Conservation (phyloP, 2,113 vertebrate species). For the Seriola aureovittata region DNA sequence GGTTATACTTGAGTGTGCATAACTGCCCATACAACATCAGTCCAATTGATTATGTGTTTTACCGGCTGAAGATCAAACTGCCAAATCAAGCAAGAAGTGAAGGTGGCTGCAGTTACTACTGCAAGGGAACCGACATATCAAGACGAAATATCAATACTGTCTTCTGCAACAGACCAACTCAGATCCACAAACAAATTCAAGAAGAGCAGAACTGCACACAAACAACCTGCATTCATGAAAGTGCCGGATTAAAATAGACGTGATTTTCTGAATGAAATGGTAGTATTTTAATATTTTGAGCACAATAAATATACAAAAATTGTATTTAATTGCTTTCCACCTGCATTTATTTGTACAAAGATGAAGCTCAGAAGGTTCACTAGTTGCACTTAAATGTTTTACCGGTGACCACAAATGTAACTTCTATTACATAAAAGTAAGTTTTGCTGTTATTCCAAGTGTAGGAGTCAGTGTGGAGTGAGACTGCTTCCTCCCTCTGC, state of each 20-base stretch:
- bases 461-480: not conserved
- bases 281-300: not conserved
- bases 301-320: not conserved
- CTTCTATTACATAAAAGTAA: not conserved
- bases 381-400: not conserved
- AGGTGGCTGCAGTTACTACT: too few relatives aligned
- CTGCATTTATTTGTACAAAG: not conserved
- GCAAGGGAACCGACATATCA: too few relatives aligned
- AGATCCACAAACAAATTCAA: not conserved
- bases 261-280: not conserved
- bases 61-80: too few relatives aligned
- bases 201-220: not conserved
- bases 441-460: constrained; percentile 3
- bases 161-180: not conserved
- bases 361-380: not conserved
- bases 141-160: too few relatives aligned
- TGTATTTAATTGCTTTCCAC: not conserved
- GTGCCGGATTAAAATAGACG: not conserved
- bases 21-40: too few relatives aligned
- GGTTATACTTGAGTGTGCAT: too few relatives aligned
- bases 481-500: constrained; percentile 6
- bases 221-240: not conserved
- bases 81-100: too few relatives aligned
- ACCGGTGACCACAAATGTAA: not conserved
- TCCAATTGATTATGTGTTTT: too few relatives aligned